Evolutionary conservation across 2,797 vertebrate genomes (phyloP), one percentile per base, ranked within the genome.

Genomic region (Gephyroberyx darwinii): DNA sequence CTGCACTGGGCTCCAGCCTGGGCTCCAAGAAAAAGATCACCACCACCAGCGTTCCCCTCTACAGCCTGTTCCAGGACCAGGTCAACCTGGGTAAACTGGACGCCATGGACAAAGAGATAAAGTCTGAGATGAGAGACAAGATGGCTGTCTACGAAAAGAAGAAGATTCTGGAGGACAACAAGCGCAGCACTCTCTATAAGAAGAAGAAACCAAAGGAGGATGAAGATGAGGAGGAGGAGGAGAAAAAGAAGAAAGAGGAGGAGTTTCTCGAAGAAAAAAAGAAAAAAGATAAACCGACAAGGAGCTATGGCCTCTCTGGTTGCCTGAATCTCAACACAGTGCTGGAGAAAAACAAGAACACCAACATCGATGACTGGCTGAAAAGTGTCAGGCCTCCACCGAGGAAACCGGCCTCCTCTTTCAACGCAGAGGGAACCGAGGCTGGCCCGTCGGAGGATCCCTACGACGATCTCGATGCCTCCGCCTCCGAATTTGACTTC

Each of bases 141-240:
- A 97, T 99, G 94, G 90, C 93, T 0, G 91, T 90, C 35, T 99
- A 98, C 35, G 94, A 95, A 67, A 86, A 93, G 73, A 97, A 98
- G 89, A 99, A 99, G 88, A 94, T 99, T 78, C 90, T 95, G 35
- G 93, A 93, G 10, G 95, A 97, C 90, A 96, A 97, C 87, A 96
- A 95, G 65, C 96, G 96, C 62, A 99, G 98, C 89, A 96, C 95
- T 6, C 88, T 98, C 60, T 99, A 94, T 92, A 99, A 97, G 91
- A 99, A 98, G 77, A 98, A 98, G 87, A 94, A 95, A 79, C 89
- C 88, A 1, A 95, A 93, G 83, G 94, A 92, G 8, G 93, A 93
- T 0, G 93, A 89, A 4, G 93, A 93, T 0, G 92, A 94, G 3
- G 77, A 91, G 3, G 90, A 88, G 80, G 55, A 76, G 43, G 92